Evolutionary conservation across 2,113 vertebrate genomes (phyloP), one percentile per base, ranked within the genome.

Genomic region (Clarias macrocephalus): DNA sequence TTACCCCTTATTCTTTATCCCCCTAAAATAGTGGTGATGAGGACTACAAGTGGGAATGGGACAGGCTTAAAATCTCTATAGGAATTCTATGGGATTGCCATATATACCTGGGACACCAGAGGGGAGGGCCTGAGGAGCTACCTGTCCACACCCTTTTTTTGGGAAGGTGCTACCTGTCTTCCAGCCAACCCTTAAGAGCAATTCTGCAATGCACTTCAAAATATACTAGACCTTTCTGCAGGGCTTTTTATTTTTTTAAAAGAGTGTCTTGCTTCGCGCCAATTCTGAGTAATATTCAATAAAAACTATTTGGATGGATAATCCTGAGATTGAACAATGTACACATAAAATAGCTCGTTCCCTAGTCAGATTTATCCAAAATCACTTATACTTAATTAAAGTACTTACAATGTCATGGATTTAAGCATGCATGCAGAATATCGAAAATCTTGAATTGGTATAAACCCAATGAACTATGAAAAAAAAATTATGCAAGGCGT

Each of bases 71-170:
- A 95, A 94, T 95, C 94, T 95, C 95, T 97, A 96, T 95, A 96
- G 96, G 96, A 96, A 95, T 89, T 95, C 95, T 95, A 95, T 89
- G 91, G 92, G 94, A 94, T 96, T 95, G 93, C 91, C 95, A 95
- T 96, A 97, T 97, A 97, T 99, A 99, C 97, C 93, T 91, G 95
- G 95, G 93, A 94, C 94, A 93, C 95, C 93, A 93, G 94, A 95
- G 95, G 97, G 97, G 94, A 97, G 96, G 96, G 93, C 93, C 95
- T 95, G 92, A 92, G 95, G 91, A 95, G 95, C 95, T 97, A 97
- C 97, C 97, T 99, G 96, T 96, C 95, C 96, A 97, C 96, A 95
- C 94, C 94, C 93, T 93, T 92, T 91, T 90, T 84, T 90, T 88
- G 86, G 89, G 87, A 88, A 90, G 92, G 83, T 87, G 79, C 94